Evolutionary conservation across 2,113 vertebrate species (phyloP).

Genomic region (Girardinichthys multiradiatus): DNA sequence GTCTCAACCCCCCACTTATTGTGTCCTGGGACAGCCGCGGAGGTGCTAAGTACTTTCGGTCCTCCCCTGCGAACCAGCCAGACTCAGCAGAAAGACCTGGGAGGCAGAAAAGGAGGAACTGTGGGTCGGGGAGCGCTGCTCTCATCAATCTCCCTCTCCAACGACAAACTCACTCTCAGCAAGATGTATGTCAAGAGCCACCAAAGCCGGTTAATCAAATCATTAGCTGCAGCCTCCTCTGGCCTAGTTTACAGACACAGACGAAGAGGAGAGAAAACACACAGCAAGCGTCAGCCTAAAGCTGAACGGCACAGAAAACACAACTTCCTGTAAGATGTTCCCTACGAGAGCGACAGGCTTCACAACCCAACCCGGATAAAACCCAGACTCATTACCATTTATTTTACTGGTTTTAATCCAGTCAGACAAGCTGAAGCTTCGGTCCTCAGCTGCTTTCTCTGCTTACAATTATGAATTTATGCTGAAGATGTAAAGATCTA

Average conservation of each 20-base stretch:
- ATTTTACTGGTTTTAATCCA: too few species aligned
- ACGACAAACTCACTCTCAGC: constrained; percentile 71
- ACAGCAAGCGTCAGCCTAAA: too few species aligned
- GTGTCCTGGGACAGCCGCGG: constrained; percentile 37
- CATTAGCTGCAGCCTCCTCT: constrained; percentile 69
- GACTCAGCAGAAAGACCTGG: constrained; percentile 67
- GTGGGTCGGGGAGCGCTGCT: constrained; percentile 12
- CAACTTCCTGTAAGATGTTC: constrained; percentile 3
- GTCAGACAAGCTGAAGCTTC: too few species aligned
- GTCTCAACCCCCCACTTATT: neutral
- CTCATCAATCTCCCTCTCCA: constrained; percentile 75
- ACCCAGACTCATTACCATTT: too few species aligned
- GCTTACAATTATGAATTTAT: neutral
- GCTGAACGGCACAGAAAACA: neutral
- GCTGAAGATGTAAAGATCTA: too few species aligned
- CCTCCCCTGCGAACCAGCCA: constrained; percentile 46
- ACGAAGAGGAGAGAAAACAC: constrained; percentile 2
- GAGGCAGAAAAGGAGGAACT: constrained; percentile 11
- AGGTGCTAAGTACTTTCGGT: constrained; percentile 52
- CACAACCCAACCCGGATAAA: too few species aligned
- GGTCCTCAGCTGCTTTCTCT: too few species aligned
- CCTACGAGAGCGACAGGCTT: neutral
- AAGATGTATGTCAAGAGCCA: constrained; percentile 77
- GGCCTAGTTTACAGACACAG: constrained; percentile 64
- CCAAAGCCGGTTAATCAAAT: constrained; percentile 77